These are phyloP conservation scores for Myiotriccus ornatus DNA, from an alignment of 2,797 vertebrate genomes.

Conservation along the genomic window DNA sequence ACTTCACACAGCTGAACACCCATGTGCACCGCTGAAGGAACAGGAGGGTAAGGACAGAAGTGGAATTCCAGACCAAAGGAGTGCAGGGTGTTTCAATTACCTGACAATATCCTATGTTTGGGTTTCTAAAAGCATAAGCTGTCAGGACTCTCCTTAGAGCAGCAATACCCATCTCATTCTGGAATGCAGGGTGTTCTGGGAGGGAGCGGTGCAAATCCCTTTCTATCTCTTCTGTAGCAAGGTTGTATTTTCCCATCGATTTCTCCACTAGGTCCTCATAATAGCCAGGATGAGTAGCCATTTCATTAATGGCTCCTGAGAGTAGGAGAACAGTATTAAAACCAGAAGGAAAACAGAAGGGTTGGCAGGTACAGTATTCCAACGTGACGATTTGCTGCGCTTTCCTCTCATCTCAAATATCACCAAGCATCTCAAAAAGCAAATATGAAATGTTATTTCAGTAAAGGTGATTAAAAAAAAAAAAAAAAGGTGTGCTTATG, in stretches of 20 bases:
- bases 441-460: not conserved
- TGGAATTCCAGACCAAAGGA: not conserved
- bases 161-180: conserved; percentile 98
- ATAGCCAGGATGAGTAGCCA: conserved; percentile 95
- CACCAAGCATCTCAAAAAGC: not conserved
- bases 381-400: not conserved
- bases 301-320: conserved; percentile 93
- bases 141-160: conserved; percentile 94
- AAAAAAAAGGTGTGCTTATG: not conserved
- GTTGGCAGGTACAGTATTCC: not conserved
- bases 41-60: not conserved
- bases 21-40: not conserved
- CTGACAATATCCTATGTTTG: conserved; percentile 98
- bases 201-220: conserved; percentile 96
- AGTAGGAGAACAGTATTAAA: not conserved
- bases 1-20: not conserved
- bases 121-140: conserved; percentile 96
- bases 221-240: conserved; percentile 98
- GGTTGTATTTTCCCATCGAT: conserved; percentile 96
- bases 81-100: conserved; percentile 63
- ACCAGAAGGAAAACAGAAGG: not conserved
- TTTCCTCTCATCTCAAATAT: not conserved
- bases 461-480: not conserved
- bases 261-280: conserved; percentile 96
- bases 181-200: conserved; percentile 96